Conservation (phyloP, 2,888 invertebrate genomes). For the Pomacea canaliculata region DNA sequence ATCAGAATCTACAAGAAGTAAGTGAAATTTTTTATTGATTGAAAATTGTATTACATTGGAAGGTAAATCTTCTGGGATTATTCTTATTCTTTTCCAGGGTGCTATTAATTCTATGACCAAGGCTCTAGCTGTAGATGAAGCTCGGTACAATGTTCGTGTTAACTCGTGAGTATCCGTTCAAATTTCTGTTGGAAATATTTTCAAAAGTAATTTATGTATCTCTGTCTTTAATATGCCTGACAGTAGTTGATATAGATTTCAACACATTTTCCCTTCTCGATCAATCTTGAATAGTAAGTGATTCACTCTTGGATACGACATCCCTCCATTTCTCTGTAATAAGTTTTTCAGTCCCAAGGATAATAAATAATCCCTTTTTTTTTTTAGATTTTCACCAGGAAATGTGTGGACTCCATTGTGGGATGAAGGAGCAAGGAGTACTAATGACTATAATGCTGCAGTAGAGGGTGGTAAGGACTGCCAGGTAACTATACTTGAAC, state of each 20-base stretch:
- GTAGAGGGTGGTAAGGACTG: conserved; percentile 55
- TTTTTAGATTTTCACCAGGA: conserved; percentile 63
- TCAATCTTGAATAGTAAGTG: neutral
- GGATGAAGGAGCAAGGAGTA: conserved; percentile 45
- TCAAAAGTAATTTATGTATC: neutral
- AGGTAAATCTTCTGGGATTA: no score
- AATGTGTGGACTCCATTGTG: conserved; percentile 68
- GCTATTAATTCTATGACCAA: conserved; percentile 64
- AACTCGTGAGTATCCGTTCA: conserved; percentile 56
- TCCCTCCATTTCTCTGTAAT: no score
- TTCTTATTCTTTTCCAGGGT: conserved; percentile 48
- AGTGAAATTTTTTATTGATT: no score
- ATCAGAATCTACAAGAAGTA: no score
- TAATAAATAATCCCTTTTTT: no score
- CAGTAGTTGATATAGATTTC: neutral
- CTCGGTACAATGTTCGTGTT: conserved; percentile 61
- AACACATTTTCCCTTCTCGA: neutral
- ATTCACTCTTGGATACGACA: no score
- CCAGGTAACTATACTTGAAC: conserved; percentile 50
- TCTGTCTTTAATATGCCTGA: neutral
- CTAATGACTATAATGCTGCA: conserved; percentile 44
- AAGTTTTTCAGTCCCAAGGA: no score
- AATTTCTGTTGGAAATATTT: neutral
- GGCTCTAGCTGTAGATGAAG: conserved; percentile 67
- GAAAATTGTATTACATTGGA: no score